phyloP scores from a whole-genome alignment of 2,113 vertebrate species.

The Oreochromis spilurus region DNA sequence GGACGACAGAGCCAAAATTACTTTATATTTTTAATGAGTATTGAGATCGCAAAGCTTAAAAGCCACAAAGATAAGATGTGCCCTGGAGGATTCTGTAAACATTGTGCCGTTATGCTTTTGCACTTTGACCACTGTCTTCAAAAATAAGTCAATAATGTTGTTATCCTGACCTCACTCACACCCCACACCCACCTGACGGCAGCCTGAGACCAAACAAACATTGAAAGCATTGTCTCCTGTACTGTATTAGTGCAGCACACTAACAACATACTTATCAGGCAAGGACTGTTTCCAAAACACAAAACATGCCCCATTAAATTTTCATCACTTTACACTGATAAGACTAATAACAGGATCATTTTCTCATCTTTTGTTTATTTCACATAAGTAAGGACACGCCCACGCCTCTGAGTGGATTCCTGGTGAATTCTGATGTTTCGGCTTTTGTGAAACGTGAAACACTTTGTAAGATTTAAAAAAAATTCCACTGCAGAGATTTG shows the following conservation, averaged over 20 bases:
- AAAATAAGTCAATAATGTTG: constrained; percentile 46
- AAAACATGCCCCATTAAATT: neutral
- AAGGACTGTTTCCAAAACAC: neutral
- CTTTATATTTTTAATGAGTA: neutral
- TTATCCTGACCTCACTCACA: neutral
- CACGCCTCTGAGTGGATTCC: neutral
- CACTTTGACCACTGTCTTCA: constrained; percentile 57
- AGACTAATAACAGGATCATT: neutral
- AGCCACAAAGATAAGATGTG: constrained; percentile 43
- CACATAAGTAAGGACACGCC: neutral
- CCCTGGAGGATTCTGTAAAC: neutral
- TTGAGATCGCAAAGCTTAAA: neutral
- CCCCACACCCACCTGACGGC: neutral
- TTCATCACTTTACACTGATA: neutral
- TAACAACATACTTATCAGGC: neutral
- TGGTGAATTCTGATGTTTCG: neutral
- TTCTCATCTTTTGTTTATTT: neutral
- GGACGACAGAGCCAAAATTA: neutral
- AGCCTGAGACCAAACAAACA: neutral
- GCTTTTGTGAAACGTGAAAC: neutral
- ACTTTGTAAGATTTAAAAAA: neutral
- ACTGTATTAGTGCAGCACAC: neutral
- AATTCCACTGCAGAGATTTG: neutral
- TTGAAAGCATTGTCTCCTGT: neutral
- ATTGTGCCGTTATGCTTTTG: neutral